phyloP scores from a whole-genome alignment of 2,113 vertebrate species.

The Rhinogobius similis region DNA sequence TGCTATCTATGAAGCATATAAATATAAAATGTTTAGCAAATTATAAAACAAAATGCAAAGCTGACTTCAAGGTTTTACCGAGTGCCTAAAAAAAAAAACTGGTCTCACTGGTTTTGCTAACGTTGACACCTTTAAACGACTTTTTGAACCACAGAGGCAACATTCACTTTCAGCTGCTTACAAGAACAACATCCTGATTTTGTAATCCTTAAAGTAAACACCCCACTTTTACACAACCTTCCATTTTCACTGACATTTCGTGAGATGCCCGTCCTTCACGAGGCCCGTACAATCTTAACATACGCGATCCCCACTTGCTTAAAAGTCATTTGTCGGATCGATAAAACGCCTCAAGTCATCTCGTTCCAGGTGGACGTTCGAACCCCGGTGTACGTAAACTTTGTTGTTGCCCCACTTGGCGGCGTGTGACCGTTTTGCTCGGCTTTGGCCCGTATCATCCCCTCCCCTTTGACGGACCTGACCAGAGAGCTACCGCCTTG shows the following conservation, averaged over 20 bases:
- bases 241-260: background rate
- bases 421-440: slow-evolving; percentile 80
- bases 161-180: slow-evolving; percentile 4
- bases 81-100: background rate
- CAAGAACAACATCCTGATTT: background rate
- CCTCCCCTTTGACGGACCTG: slow-evolving; percentile 27
- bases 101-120: background rate
- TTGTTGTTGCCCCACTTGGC: slow-evolving; percentile 76
- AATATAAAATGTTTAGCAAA: background rate
- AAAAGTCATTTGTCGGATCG: background rate
- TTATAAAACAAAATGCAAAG: background rate
- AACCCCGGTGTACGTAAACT: slow-evolving; percentile 78
- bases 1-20: background rate
- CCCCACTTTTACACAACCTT: background rate
- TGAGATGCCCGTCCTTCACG: background rate
- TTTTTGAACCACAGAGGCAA: background rate
- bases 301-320: background rate
- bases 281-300: background rate
- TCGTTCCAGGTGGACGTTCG: slow-evolving; percentile 47
- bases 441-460: background rate
- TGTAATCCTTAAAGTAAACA: background rate
- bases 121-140: background rate
- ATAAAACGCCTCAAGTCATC: slow-evolving; percentile 31
- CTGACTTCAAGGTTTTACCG: background rate
- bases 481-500: background rate